Evolutionary conservation across 2,888 invertebrate genomes (phyloP).

Genomic region (Andrena marginata): DNA sequence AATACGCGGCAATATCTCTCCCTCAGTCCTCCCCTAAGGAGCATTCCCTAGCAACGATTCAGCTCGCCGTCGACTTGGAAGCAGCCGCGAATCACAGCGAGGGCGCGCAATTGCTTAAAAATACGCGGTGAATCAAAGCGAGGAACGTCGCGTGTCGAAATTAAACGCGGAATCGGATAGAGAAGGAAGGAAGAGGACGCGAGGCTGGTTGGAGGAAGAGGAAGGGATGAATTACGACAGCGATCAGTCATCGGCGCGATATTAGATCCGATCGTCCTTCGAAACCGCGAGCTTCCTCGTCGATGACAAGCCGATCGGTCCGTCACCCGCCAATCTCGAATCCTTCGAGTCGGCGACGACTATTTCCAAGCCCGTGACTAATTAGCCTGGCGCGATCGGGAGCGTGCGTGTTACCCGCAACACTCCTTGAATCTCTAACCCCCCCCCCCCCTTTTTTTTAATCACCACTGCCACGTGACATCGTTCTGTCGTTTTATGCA

Average conservation of each 20-base stretch:
- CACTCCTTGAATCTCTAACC: neutral
- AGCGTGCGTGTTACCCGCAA: slow-evolving; percentile 48
- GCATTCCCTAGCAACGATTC: too few relatives aligned
- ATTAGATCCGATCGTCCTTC: slow-evolving; percentile 60
- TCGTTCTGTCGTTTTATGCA: slow-evolving; percentile 80
- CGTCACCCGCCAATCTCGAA: slow-evolving; percentile 34
- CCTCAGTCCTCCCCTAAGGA: too few relatives aligned
- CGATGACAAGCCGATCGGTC: slow-evolving; percentile 8
- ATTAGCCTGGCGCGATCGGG: slow-evolving; percentile 61
- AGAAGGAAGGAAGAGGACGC: neutral
- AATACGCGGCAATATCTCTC: slow-evolving; percentile 47
- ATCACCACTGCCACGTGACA: slow-evolving; percentile 77
- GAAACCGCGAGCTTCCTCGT: slow-evolving; percentile 29
- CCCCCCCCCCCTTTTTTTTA: slow-evolving; percentile 67
- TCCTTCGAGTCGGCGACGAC: slow-evolving; percentile 24
- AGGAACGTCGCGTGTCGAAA: neutral
- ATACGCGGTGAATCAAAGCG: slow-evolving; percentile 18
- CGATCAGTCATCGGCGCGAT: slow-evolving; percentile 31
- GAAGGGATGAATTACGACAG: neutral
- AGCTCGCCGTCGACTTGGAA: too few relatives aligned
- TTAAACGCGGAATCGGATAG: neutral
- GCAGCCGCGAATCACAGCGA: too few relatives aligned
- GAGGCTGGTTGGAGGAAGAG: neutral
- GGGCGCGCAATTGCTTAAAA: neutral
- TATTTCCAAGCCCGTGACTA: slow-evolving; percentile 67